These are phyloP conservation scores for Zaprionus bogoriensis DNA, from an alignment of 2,888 invertebrate species.

Conservation along the genomic window DNA sequence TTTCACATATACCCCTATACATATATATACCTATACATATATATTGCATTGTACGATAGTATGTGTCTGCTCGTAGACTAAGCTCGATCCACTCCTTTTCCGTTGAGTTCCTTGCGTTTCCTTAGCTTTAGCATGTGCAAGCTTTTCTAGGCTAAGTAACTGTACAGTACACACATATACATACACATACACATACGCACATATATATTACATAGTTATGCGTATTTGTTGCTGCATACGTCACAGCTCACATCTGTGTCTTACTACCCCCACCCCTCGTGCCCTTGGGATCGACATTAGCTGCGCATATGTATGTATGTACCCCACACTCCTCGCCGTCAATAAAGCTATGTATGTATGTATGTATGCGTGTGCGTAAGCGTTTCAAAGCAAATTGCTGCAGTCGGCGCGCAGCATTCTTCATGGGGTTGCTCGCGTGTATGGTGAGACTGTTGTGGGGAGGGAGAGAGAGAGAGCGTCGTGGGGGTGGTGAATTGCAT, in stretches of 20 bases:
- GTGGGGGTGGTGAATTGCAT: conserved; percentile 1
- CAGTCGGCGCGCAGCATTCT: conserved; percentile 38
- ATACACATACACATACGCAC: conserved; percentile 9
- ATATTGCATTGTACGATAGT: conserved; percentile 24
- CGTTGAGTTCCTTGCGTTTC: conserved; percentile 49
- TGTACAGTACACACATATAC: conserved; percentile 28
- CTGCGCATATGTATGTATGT: background rate
- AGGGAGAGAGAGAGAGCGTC: background rate
- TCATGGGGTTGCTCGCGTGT: conserved; percentile 33
- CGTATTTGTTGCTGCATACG: no score
- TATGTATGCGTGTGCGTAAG: background rate
- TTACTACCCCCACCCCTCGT: conserved; percentile 17
- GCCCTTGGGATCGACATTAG: conserved; percentile 24
- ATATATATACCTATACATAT: conserved; percentile 16
- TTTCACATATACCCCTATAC: conserved; percentile 25
- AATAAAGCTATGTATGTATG: conserved; percentile 26
- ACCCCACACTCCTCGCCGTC: background rate
- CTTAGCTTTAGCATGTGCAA: conserved; percentile 31
- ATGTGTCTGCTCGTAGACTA: conserved; percentile 20
- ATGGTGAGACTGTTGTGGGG: background rate
- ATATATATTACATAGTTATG: conserved; percentile 8
- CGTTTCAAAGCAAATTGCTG: conserved; percentile 30
- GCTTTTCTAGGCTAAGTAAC: conserved; percentile 38
- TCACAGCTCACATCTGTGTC: conserved; percentile 43
- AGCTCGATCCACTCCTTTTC: conserved; percentile 27